Percentiles rank a stretch among this genome's conserved stretches.
phyloP scores from a whole-genome alignment of 2,797 vertebrate genomes.

The Thamnophis elegans region DNA sequence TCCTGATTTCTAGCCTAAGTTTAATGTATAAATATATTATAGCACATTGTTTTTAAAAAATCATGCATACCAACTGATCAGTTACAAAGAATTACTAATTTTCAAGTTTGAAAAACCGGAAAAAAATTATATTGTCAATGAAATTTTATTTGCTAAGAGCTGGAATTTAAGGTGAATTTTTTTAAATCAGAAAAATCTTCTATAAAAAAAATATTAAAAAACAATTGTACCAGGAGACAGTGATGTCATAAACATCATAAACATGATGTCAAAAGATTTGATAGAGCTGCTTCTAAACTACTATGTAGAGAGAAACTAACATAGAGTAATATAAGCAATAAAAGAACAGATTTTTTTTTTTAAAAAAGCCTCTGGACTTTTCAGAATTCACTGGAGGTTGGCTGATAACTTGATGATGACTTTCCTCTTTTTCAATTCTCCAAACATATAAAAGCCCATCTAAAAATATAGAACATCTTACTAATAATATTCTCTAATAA shows the following conservation, averaged over 20 bases:
- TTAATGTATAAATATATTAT: too few relatives aligned
- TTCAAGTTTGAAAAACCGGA: background rate
- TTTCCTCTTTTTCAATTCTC: slow-evolving; percentile 24
- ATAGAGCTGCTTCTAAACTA: background rate
- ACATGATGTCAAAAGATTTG: background rate
- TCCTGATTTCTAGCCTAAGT: too few relatives aligned
- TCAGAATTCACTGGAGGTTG: background rate
- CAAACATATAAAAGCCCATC: background rate
- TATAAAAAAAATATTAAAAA: background rate
- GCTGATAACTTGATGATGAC: slow-evolving; percentile 3
- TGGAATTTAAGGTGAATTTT: background rate
- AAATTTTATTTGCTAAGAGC: background rate
- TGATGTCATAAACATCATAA: too few relatives aligned
- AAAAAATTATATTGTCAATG: background rate
- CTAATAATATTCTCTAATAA: slow-evolving; percentile 13
- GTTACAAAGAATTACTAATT: background rate
- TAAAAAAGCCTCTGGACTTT: slow-evolving; percentile 10
- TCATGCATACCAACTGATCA: too few relatives aligned
- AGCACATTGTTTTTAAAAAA: too few relatives aligned
- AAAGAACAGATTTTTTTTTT: slow-evolving; percentile 17
- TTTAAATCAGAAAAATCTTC: background rate
- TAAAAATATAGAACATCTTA: slow-evolving; percentile 5
- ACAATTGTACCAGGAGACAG: slow-evolving; percentile 8
- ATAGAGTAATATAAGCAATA: slow-evolving; percentile 19
- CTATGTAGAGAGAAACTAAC: slow-evolving; percentile 15